Percentiles rank a stretch among this genome's conserved stretches.
Conservation (phyloP, 2,888 invertebrate genomes). For the Limnephilus rhombicus region DNA sequence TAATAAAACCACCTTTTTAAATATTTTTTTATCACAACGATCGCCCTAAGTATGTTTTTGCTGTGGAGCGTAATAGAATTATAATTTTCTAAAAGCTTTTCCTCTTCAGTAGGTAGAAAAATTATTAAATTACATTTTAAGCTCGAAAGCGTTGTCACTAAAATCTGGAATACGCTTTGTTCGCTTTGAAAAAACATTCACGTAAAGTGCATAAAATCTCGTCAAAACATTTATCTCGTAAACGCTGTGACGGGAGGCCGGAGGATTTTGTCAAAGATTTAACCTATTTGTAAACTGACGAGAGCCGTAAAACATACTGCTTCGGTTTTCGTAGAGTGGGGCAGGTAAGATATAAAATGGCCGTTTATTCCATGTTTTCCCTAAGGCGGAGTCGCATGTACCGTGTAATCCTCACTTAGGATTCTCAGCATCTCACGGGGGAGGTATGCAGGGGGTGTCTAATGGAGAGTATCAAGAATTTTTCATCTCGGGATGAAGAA, state of each 20-base stretch:
- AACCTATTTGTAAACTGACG: not conserved
- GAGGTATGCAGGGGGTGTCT: not conserved
- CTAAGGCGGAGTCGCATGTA: not conserved
- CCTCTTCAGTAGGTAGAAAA: not conserved
- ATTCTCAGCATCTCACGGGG: not conserved
- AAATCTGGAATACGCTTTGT: not conserved
- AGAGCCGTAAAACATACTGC: not conserved
- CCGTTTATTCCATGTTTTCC: not conserved
- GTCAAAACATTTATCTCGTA: not conserved
- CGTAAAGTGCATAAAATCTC: not conserved
- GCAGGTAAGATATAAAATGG: not conserved
- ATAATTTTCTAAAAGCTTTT: not conserved
- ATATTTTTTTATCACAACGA: not conserved
- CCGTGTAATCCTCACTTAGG: conserved; percentile 20
- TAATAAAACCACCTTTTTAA: not conserved
- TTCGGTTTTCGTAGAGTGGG: not conserved
- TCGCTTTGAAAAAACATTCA: not conserved
- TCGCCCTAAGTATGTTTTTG: not conserved
- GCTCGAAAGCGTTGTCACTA: not conserved
- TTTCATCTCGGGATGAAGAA: conserved; percentile 19
- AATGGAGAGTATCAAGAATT: conserved; percentile 6
- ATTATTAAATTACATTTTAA: not conserved
- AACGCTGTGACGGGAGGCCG: not conserved
- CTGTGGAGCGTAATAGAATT: not conserved
- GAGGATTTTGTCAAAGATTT: not conserved